Evolutionary conservation across 2,113 vertebrate genomes (phyloP).

Genomic region (Lepus americanus): DNA sequence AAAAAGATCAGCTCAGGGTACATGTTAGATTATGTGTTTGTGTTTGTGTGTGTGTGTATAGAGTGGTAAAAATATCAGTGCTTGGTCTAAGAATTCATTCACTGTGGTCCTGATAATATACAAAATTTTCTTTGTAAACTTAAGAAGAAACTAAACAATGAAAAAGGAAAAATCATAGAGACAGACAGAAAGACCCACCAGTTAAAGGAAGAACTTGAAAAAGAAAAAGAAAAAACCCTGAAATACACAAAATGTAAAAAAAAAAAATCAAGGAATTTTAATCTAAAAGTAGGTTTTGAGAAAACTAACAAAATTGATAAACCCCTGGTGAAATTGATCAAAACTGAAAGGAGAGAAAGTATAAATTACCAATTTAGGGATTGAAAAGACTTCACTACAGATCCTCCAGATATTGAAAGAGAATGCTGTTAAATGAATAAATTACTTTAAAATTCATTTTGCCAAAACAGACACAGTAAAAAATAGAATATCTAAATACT

Average conservation of each 20-base stretch:
- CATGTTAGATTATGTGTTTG: background rate
- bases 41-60: background rate
- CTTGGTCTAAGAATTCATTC: background rate
- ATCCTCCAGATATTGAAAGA: background rate
- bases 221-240: background rate
- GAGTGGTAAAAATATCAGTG: background rate
- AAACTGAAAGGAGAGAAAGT: background rate
- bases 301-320: background rate
- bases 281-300: background rate
- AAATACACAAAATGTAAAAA: background rate
- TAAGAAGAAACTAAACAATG: background rate
- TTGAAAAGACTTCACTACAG: background rate
- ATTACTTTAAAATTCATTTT: background rate
- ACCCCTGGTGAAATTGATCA: background rate
- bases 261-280: background rate
- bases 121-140: background rate
- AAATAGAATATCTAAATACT: background rate
- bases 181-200: background rate
- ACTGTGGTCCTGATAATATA: background rate
- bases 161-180: background rate
- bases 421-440: background rate
- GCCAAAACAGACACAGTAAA: background rate
- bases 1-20: no score
- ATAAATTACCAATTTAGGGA: background rate
- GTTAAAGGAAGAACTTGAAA: background rate